Evolutionary conservation across 2,888 invertebrate genomes (phyloP), one percentile per base, ranked within the genome.

Genomic region (Drosophila yooni): DNA sequence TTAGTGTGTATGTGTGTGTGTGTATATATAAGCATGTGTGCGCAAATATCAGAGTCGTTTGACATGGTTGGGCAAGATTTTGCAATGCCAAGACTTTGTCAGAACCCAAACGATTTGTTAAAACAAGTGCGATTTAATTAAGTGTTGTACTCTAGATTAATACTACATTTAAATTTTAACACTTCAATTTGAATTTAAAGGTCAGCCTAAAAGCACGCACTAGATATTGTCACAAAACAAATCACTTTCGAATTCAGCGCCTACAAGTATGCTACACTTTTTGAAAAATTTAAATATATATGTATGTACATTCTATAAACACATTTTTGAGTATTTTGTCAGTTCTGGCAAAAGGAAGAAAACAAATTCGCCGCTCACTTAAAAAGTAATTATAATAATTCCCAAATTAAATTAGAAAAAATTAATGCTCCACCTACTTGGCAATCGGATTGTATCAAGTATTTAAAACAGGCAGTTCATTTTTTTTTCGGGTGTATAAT

Each of bases 201-300:
- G 1, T 0, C 7, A 29, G 29, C 70, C 70, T 52, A 27, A 71
- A 75, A 79, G 76, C 57, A 71, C n/a, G 56, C 78, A 57, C 21
- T 3, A 6, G 0, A 11, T 51, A 59, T 15, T 31, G 10, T 5
- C 1, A 29, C 3, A 15, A 31, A 0, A 2, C 2, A n/a, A n/a
- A 15, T 1, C 13, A 8, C 1, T 2, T 4, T 69, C 5, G 2
- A 10, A 0, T 1, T 0, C 0, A 0, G 36, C 4, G 53, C 70
- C 31, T 3, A 18, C 38, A 60, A 52, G 66, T 74, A 66, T 53
- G 79, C 79, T 52, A 33, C 8, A 27, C 3, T 54, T 25, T 40
- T 21, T 5, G 3, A 1, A 1, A 25, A 25, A 25, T 4, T 25
- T 25, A 21, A 2, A 5, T 11, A 11, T 21, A 21, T 21, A 21